These are phyloP conservation scores for Diphyllodes magnificus DNA, from an alignment of 2,113 vertebrate genomes.

Conservation along the genomic window DNA sequence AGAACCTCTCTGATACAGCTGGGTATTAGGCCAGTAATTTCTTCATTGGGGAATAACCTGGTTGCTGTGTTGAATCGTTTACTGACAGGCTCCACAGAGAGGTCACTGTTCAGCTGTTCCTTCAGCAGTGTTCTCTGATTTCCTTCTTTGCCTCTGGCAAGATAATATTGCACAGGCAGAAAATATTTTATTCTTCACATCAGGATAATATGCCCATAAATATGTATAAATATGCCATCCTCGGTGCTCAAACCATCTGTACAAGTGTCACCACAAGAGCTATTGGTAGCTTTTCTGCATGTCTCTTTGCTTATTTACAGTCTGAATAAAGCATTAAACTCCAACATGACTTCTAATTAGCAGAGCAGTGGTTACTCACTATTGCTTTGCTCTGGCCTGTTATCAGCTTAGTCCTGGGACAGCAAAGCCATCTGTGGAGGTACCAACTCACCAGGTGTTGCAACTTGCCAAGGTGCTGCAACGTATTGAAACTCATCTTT, in stretches of 20 bases:
- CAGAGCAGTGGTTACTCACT: background rate
- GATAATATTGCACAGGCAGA: background rate
- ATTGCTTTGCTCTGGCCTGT: background rate
- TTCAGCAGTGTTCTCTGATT: background rate
- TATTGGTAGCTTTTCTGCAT: background rate
- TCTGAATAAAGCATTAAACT: background rate
- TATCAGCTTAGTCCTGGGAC: background rate
- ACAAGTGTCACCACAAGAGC: background rate
- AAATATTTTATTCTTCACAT: conserved; percentile 14
- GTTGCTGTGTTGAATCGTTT: background rate
- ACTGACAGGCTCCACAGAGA: background rate
- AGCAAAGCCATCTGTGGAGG: background rate
- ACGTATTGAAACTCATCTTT: background rate
- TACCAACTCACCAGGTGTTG: background rate
- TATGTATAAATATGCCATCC: background rate
- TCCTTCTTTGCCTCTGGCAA: background rate
- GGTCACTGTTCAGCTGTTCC: background rate
- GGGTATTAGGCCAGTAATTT: background rate
- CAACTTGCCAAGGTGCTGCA: background rate
- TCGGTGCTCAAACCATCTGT: background rate
- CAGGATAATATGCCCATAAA: background rate
- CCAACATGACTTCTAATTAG: background rate
- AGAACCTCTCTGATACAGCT: background rate
- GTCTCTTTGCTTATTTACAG: background rate
- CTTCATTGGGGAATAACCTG: background rate